Evolutionary conservation across 2,113 vertebrate genomes (phyloP).

Genomic region (Trichechus manatus): DNA sequence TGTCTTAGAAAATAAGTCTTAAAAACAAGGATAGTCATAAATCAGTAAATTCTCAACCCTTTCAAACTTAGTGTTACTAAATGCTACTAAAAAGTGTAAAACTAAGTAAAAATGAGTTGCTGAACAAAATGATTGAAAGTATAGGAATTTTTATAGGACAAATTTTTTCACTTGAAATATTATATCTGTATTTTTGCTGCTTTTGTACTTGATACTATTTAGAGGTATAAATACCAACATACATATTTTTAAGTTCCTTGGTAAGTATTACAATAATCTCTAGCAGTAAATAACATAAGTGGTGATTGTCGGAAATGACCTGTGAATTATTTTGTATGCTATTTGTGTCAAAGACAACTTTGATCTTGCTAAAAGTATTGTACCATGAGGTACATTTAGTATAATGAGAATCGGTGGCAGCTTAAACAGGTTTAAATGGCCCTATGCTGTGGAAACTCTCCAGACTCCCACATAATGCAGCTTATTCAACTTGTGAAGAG

Average conservation of each 20-base stretch:
- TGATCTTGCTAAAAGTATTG: background rate
- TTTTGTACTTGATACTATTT: conserved; percentile 6
- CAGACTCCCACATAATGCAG: background rate
- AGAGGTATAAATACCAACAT: background rate
- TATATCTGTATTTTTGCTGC: background rate
- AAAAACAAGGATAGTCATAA: background rate
- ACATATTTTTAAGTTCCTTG: background rate
- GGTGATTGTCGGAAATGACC: background rate
- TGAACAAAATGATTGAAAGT: background rate
- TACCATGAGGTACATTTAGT: background rate
- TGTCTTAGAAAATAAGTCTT: background rate
- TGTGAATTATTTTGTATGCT: conserved; percentile 39
- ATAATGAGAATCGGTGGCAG: background rate
- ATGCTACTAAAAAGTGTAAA: background rate
- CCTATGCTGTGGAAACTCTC: background rate
- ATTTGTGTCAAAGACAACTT: conserved; percentile 49
- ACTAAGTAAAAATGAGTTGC: background rate
- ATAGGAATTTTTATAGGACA: background rate
- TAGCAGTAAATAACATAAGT: conserved; percentile 1
- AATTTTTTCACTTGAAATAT: conserved; percentile 14
- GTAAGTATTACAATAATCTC: background rate
- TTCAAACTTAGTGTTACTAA: background rate
- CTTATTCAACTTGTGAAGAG: conserved; percentile 23
- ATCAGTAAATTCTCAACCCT: background rate
- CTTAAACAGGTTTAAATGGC: conserved; percentile 43